Conservation (phyloP, 2,888 invertebrate genomes). For the Chymomyza amoena region DNA sequence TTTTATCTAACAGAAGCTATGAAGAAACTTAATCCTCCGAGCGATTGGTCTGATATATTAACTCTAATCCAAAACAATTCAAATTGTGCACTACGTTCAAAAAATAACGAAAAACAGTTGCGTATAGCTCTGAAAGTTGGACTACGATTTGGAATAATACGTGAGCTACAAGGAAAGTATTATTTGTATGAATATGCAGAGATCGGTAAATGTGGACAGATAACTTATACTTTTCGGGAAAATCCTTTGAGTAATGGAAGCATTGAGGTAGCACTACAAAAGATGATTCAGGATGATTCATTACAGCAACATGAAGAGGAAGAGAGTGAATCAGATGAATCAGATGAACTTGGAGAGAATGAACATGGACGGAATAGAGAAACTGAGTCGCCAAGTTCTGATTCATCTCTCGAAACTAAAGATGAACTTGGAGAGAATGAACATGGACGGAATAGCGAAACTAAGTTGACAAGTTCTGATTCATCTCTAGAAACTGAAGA, state of each 20-base stretch:
- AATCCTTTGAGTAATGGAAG: not conserved
- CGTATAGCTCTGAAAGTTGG: constrained; percentile 35
- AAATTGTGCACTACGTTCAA: not conserved
- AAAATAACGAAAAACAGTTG: constrained; percentile 23
- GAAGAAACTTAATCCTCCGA: constrained; percentile 30
- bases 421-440: too few relatives aligned
- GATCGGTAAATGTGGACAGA: constrained; percentile 2
- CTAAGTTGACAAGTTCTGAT: too few relatives aligned
- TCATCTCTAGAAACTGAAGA: too few relatives aligned
- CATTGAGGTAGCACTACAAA: too few relatives aligned
- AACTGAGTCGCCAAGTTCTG: too few relatives aligned
- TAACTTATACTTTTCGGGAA: constrained; percentile 22
- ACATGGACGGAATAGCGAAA: too few relatives aligned
- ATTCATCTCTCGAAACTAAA: too few relatives aligned
- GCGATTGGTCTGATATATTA: constrained; percentile 28
- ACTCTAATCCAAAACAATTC: constrained; percentile 3
- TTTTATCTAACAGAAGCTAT: constrained; percentile 24
- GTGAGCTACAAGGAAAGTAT: constrained; percentile 33
- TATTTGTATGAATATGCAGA: constrained; percentile 44
- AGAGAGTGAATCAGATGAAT: too few relatives aligned
- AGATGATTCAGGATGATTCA: too few relatives aligned
- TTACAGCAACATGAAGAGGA: too few relatives aligned
- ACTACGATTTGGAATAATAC: constrained; percentile 33
- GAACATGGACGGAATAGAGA: too few relatives aligned
- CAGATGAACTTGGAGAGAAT: too few relatives aligned